Evolutionary conservation across 1,140 invertebrate species (phyloP).

Genomic region (Papilio aristodemus): DNA sequence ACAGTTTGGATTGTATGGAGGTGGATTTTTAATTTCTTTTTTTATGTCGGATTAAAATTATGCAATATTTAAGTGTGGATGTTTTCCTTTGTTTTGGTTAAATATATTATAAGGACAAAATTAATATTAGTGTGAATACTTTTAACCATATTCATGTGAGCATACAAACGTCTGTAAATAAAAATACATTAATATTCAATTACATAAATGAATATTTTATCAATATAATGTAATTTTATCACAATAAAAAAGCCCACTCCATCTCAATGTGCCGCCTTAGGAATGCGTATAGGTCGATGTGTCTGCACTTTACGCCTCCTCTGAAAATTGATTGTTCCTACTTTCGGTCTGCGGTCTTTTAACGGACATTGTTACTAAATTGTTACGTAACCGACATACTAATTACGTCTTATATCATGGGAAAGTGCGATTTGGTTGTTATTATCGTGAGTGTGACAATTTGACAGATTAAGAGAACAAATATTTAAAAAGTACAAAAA

Average conservation of each 20-base stretch:
- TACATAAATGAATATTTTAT: too few relatives aligned
- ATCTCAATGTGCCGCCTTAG: conserved; percentile 38
- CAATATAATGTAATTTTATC: too few relatives aligned
- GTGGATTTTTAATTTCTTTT: conserved; percentile 14
- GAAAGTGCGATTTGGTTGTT: conserved; percentile 32
- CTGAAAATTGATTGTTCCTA: conserved; percentile 54
- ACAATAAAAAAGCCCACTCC: conserved; percentile 38
- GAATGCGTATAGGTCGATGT: conserved; percentile 50
- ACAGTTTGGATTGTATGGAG: conserved; percentile 47
- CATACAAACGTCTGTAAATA: too few relatives aligned
- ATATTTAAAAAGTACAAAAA: not conserved
- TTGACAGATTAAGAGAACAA: conserved; percentile 9
- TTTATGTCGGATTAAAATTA: not conserved
- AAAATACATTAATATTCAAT: too few relatives aligned
- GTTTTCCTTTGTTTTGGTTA: not conserved
- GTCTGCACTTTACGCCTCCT: conserved; percentile 55
- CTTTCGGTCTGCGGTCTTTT: conserved; percentile 47
- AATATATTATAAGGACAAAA: too few relatives aligned
- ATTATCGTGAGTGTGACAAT: not conserved
- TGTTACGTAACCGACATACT: conserved; percentile 48
- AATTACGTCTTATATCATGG: conserved; percentile 44
- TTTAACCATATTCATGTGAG: too few relatives aligned
- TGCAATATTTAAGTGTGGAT: not conserved
- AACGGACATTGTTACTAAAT: conserved; percentile 46
- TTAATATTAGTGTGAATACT: too few relatives aligned